Conservation (phyloP, 1,140 invertebrate genomes). For the Carposina sasakii region DNA sequence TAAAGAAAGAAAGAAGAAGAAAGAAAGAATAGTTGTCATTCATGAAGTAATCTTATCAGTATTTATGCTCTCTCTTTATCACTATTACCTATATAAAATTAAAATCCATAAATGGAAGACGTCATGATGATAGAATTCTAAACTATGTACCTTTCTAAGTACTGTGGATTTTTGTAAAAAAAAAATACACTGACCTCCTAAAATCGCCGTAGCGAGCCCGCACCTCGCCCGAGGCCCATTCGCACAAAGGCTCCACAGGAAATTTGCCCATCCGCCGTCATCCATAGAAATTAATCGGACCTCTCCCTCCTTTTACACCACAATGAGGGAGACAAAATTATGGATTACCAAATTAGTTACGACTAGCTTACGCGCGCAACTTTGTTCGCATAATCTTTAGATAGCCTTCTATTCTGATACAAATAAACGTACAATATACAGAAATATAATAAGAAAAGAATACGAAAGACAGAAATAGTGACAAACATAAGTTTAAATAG, state of each 20-base stretch:
- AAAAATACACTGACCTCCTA: neutral
- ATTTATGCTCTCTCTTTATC: too few species aligned
- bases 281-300: conserved; percentile 9
- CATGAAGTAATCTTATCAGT: neutral
- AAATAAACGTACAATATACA: too few species aligned
- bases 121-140: neutral
- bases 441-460: too few species aligned
- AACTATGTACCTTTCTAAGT: neutral
- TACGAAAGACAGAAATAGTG: too few species aligned
- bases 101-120: too few species aligned
- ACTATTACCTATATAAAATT: too few species aligned
- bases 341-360: too few species aligned
- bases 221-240: conserved; percentile 7
- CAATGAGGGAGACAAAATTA: too few species aligned
- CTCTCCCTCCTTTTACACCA: neutral
- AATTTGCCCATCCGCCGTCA: conserved; percentile 4
- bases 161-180: neutral
- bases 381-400: too few species aligned
- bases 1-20: neutral
- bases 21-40: neutral
- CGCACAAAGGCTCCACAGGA: conserved; percentile 8
- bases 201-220: conserved; percentile 14
- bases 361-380: too few species aligned
- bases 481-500: too few species aligned
- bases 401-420: too few species aligned